phyloP scores from a whole-genome alignment of 2,888 invertebrate genomes.

The Sinelater perroti region DNA sequence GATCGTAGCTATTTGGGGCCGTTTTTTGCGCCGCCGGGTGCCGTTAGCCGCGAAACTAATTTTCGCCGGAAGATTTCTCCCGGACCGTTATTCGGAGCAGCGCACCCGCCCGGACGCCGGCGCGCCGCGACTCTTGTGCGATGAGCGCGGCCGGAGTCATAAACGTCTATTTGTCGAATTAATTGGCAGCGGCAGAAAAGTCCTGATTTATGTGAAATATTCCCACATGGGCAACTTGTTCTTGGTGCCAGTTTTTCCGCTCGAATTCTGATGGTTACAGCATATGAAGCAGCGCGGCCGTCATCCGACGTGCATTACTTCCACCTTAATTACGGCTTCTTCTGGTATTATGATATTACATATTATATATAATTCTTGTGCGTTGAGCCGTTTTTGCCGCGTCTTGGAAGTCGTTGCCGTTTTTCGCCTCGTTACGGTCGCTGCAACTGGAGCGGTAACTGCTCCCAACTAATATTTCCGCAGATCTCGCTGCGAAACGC shows the following conservation, averaged over 20 bases:
- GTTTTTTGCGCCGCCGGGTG: no score
- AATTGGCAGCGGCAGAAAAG: conserved; percentile 36
- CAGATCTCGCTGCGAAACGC: no score
- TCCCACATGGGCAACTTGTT: conserved; percentile 19
- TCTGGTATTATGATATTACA: conserved; percentile 9
- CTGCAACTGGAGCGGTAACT: no score
- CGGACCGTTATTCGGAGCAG: neutral
- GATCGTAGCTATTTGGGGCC: neutral
- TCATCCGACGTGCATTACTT: conserved; percentile 6
- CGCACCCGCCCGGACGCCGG: no score
- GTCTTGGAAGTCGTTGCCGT: conserved; percentile 12
- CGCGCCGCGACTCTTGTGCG: no score
- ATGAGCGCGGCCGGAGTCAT: neutral
- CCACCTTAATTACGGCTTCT: neutral
- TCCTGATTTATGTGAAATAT: conserved; percentile 36
- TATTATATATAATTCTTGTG: conserved; percentile 10
- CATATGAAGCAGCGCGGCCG: conserved; percentile 11
- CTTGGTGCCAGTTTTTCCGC: conserved; percentile 14
- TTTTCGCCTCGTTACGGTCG: neutral
- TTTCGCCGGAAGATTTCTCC: neutral
- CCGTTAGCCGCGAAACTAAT: neutral
- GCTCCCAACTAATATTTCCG: no score
- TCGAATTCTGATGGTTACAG: conserved; percentile 13
- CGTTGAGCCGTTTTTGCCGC: neutral
- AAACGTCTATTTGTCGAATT: conserved; percentile 39